Evolutionary conservation across 2,888 invertebrate species (phyloP).

Genomic region (Parasteatoda lunata): DNA sequence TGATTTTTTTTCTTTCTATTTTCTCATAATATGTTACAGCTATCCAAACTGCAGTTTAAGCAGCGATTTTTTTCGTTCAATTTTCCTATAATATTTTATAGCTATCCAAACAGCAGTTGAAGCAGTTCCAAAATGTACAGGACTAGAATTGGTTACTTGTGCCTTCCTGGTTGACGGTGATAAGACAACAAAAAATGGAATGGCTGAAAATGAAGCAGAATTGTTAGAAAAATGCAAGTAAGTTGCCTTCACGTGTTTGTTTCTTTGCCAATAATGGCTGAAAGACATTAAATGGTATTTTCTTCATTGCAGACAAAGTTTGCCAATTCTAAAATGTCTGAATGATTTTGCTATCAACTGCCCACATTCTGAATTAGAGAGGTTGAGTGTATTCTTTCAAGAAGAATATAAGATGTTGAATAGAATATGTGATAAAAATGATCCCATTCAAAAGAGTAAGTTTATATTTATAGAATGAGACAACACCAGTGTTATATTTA

Average conservation of each 20-base stretch:
- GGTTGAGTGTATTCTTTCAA: not conserved
- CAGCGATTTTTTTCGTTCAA: not conserved
- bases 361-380: not conserved
- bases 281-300: too few relatives aligned
- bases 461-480: not conserved
- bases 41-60: too few relatives aligned
- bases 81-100: not conserved
- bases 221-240: conserved; percentile 6
- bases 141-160: conserved; percentile 8
- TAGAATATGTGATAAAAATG: conserved; percentile 11
- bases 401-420: not conserved
- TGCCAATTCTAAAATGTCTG: conserved; percentile 28
- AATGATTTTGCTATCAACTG: not conserved
- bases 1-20: too few relatives aligned
- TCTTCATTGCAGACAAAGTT: not conserved
- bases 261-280: not conserved
- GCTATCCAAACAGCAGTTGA: not conserved
- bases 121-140: not conserved
- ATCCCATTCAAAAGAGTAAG: conserved; percentile 21
- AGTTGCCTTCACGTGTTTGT: not conserved
- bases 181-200: not conserved
- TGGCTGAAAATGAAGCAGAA: conserved; percentile 6
- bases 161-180: conserved; percentile 20
- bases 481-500: too few relatives aligned
- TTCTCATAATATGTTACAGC: too few relatives aligned